phyloP scores from a whole-genome alignment of 2,888 invertebrate genomes.

The Drosophila pegasa region DNA sequence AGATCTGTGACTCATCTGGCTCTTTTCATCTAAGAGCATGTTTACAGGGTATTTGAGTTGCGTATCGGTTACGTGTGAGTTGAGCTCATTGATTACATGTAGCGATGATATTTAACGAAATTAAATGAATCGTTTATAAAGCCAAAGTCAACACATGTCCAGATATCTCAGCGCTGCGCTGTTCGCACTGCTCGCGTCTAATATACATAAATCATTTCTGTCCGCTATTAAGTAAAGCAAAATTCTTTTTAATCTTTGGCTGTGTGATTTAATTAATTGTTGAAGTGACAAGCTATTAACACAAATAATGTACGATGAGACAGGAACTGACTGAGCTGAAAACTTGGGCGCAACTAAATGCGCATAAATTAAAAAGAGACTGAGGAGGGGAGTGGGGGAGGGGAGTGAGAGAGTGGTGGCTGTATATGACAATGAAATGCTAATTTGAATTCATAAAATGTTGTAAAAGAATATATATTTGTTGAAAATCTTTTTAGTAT shows the following conservation, averaged over 20 bases:
- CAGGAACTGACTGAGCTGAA: slow-evolving; percentile 48
- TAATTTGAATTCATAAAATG: no score
- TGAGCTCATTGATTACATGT: slow-evolving; percentile 41
- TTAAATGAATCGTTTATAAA: slow-evolving; percentile 57
- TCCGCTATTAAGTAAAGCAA: slow-evolving; percentile 44
- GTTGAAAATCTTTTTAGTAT: no score
- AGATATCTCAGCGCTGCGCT: slow-evolving; percentile 2
- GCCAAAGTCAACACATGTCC: slow-evolving; percentile 42
- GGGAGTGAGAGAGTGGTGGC: background rate
- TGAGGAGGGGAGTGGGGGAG: background rate
- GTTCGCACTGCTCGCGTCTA: slow-evolving; percentile 17
- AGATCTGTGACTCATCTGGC: background rate
- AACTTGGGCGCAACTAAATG: slow-evolving; percentile 32
- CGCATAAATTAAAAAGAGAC: slow-evolving; percentile 30
- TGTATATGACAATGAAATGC: slow-evolving; percentile 6
- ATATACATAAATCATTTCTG: slow-evolving; percentile 43
- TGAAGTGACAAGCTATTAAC: slow-evolving; percentile 61
- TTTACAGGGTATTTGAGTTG: slow-evolving; percentile 38
- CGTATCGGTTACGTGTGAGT: slow-evolving; percentile 30
- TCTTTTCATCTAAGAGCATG: background rate
- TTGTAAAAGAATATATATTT: background rate
- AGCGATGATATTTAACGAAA: slow-evolving; percentile 30
- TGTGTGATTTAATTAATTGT: slow-evolving; percentile 60
- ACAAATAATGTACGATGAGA: slow-evolving; percentile 48
- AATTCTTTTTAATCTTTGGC: slow-evolving; percentile 47